Evolutionary conservation across 2,888 invertebrate genomes (phyloP).

Genomic region (Rugalucina vietnamica): DNA sequence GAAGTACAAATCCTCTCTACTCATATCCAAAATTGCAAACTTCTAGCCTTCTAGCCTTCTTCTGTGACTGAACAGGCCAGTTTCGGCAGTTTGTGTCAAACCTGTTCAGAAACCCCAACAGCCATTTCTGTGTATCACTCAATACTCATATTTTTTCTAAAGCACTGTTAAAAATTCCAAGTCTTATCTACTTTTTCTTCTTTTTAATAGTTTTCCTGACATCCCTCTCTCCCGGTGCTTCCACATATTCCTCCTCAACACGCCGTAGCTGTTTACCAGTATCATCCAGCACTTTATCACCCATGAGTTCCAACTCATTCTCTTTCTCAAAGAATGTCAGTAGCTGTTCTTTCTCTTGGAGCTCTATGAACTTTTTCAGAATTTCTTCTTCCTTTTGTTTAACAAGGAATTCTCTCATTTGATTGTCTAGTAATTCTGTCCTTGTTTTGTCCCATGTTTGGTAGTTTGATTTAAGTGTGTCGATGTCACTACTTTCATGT

Average conservation of each 20-base stretch:
- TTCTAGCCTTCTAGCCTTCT: too few species aligned
- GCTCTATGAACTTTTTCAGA: constrained; percentile 65
- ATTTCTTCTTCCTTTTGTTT: constrained; percentile 66
- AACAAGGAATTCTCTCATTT: constrained; percentile 58
- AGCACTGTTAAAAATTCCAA: neutral
- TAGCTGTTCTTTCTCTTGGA: constrained; percentile 78
- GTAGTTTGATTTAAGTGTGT: constrained; percentile 39
- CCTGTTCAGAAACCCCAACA: too few species aligned
- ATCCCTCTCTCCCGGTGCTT: constrained; percentile 54
- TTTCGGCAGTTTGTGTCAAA: too few species aligned
- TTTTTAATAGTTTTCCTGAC: neutral
- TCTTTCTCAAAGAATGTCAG: constrained; percentile 75
- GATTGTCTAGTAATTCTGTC: constrained; percentile 41
- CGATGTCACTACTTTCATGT: constrained; percentile 64
- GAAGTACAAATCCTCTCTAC: too few species aligned
- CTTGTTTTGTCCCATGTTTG: constrained; percentile 55
- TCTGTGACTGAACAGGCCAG: too few species aligned
- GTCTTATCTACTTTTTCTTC: neutral
- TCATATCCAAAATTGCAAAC: too few species aligned
- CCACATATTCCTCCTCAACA: constrained; percentile 57
- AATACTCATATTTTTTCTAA: neutral
- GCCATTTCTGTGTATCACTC: too few species aligned
- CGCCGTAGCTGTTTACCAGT: constrained; percentile 27
- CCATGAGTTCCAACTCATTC: constrained; percentile 68
- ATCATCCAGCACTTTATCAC: constrained; percentile 65